Evolutionary conservation across 2,797 vertebrate genomes (phyloP).

Genomic region (Mormyrops attenuatus): DNA sequence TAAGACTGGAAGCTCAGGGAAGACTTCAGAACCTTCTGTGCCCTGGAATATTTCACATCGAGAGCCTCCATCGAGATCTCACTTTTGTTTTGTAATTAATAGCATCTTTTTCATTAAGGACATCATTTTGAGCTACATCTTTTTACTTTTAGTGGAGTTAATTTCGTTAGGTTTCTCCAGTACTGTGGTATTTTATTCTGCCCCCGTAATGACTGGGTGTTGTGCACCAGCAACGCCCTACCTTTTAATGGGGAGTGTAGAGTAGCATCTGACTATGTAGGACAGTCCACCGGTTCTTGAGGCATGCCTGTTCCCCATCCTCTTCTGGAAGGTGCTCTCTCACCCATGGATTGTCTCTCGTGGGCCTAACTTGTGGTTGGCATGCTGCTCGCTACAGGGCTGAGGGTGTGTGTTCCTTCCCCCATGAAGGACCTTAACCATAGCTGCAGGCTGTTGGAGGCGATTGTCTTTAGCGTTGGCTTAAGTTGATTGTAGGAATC

Average conservation of each 20-base stretch:
- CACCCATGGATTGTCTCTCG: not conserved
- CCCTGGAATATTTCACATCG: not conserved
- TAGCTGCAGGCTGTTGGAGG: not conserved
- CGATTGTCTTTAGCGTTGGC: not conserved
- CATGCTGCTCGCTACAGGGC: not conserved
- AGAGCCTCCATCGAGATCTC: not conserved
- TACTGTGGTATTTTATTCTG: not conserved
- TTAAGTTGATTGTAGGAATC: slow-evolving; percentile 19
- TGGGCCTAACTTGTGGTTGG: not conserved
- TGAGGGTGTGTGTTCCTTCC: not conserved
- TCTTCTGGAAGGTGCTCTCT: not conserved
- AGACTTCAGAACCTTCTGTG: not conserved
- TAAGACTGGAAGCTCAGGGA: not conserved
- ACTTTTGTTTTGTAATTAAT: not conserved
- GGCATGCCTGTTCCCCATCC: not conserved
- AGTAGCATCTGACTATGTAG: not conserved
- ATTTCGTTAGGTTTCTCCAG: not conserved
- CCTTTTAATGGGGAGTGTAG: not conserved
- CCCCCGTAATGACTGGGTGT: not conserved
- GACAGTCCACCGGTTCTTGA: not conserved
- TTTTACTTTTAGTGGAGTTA: not conserved
- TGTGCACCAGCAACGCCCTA: no score
- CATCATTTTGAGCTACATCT: not conserved
- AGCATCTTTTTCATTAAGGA: not conserved
- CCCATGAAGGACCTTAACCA: slow-evolving; percentile 12